Conservation (phyloP, 1,140 invertebrate species). For the Neodiprion lecontei region DNA sequence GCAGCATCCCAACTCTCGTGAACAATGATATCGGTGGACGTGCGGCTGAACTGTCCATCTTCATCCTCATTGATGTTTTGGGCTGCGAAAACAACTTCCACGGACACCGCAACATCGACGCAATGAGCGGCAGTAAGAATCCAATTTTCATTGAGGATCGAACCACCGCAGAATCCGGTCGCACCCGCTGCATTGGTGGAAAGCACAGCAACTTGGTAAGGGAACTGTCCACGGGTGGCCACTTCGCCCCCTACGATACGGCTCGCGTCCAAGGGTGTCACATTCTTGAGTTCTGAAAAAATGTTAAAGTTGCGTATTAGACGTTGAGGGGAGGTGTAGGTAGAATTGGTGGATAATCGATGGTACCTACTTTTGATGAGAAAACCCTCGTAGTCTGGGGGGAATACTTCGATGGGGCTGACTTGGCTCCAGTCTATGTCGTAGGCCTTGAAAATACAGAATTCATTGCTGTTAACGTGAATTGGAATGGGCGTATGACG, state of each 20-base stretch:
- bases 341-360: too few relatives aligned
- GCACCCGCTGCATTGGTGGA: background rate
- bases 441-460: background rate
- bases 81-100: constrained; percentile 21
- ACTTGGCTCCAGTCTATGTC: background rate
- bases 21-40: background rate
- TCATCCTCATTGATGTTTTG: constrained; percentile 14
- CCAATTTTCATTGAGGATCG: constrained; percentile 62
- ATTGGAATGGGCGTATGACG: too few relatives aligned
- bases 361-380: too few relatives aligned
- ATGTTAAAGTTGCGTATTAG: background rate
- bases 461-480: too few relatives aligned
- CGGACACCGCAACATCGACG: constrained; percentile 35
- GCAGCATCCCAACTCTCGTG: constrained; percentile 18
- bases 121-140: constrained; percentile 71
- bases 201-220: constrained; percentile 60
- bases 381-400: too few relatives aligned
- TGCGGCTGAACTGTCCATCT: background rate
- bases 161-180: constrained; percentile 65
- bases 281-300: background rate
- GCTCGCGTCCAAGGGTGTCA: background rate
- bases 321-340: background rate
- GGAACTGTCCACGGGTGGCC: constrained; percentile 57
- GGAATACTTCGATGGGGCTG: background rate
- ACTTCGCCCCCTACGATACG: constrained; percentile 49